Evolutionary conservation across 1,140 invertebrate genomes (phyloP), one percentile per base, ranked within the genome.

Genomic region (Elymnias hypermnestra): DNA sequence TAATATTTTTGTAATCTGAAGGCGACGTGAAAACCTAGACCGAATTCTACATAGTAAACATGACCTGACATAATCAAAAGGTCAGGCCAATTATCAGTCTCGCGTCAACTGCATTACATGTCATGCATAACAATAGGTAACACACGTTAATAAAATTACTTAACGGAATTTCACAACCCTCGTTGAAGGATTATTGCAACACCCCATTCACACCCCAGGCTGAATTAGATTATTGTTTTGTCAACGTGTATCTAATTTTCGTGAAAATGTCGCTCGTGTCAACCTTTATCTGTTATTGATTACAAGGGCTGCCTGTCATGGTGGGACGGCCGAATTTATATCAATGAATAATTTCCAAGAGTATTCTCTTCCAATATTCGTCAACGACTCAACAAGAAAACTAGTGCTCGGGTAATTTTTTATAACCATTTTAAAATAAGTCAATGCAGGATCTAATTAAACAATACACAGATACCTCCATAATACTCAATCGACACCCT

Each of bases 151-250:
- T 46, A 43, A 62, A 74, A 72, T 78, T 74, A 82, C 74, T 52
- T 56, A 76, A 21, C 36, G 15, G 39, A 51, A 60, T 72, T 71
- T 68, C 72, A 62, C 65, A 74, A 69, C 63, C 61, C 64, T 68
- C 66, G 57, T 70, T 63, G 57, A 77, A 82, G 72, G 72, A 47
- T 69, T 65, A 72, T 82, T 74, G 69, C 77, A 23, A 70, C 63
- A 79, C 71, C 70, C 71, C 59, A 61, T 70, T 74, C 53, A 59
- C 72, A 78, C 69, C 62, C 69, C 54, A 21, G 21, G 41, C 22
- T 43, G 26, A 29, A 13, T 29, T 29, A 12, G 26, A 29, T 29
- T 12, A 51, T 41, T 55, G 49, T 58, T 48, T 73, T 76, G 57
- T 64, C 77, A 76, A 53, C 12, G 10, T 15, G 35, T 37, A 37